phyloP scores from a whole-genome alignment of 2,113 vertebrate species.

The Alexandromys fortis region DNA sequence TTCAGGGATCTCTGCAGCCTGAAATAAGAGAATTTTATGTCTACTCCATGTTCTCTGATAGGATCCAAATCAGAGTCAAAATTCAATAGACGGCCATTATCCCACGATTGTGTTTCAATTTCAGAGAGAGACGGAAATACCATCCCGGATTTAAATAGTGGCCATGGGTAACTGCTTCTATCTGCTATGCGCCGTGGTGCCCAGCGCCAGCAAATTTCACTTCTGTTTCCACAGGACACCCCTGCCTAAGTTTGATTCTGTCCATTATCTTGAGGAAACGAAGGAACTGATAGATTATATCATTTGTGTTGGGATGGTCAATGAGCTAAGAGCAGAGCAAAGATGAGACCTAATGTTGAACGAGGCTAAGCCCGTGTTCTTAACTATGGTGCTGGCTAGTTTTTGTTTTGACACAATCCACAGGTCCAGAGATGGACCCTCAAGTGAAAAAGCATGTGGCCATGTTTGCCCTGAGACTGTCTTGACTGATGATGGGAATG shows the following conservation, averaged over 20 bases:
- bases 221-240: background rate
- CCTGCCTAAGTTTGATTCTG: background rate
- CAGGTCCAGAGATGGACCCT: background rate
- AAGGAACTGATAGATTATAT: background rate
- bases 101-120: background rate
- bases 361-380: background rate
- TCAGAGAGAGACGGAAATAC: background rate
- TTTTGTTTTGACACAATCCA: no score
- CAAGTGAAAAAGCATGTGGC: background rate
- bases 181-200: background rate
- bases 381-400: background rate
- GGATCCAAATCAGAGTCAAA: conserved; percentile 21
- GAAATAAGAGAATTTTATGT: conserved; percentile 31
- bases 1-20: conserved; percentile 1
- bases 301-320: background rate
- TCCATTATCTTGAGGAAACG: background rate
- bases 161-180: background rate
- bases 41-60: background rate
- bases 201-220: background rate
- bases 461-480: background rate
- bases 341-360: background rate
- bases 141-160: background rate
- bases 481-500: background rate
- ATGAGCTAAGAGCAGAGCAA: background rate
- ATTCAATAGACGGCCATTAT: conserved; percentile 29